Evolutionary conservation across 2,113 vertebrate genomes (phyloP), one percentile per base, ranked within the genome.

Genomic region (Enhydra lutris): DNA sequence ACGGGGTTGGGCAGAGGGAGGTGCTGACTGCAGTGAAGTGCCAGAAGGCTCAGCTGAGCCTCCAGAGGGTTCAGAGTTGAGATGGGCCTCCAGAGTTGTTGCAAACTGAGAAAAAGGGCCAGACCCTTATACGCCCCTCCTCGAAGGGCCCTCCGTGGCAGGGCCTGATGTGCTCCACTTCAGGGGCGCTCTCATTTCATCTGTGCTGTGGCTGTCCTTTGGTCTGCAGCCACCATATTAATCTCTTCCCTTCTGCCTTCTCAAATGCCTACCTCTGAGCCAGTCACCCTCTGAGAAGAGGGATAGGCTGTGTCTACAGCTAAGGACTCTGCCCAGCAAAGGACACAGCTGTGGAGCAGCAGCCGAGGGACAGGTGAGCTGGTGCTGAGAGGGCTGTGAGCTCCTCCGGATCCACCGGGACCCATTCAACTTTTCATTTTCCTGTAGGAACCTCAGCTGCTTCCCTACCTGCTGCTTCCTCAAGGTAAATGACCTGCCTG

Each of bases 361-460:
- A n/a, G 7, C 10, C 39, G 17, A 78, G 59, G 45, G 13, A 2
- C 7, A 7, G 3, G 4, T 6, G 2, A 39, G 42, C 34, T 45
- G 71, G 4, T 2, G 2, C 36, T 34, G 1, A 11, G 6, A 14
- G 23, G 79, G 0, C 31, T 29, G 4, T 31, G 23, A 65, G 65
- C 24, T 36, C 52, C 13, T 2, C 0, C 0, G 4, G 21, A 9
- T 21, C 18, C 23, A 4, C 20, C 21, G 0, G 15, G 14, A 4
- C 29, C 4, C 29, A 2, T 0, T 36, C 12, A 13, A 1, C 29
- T 5, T n/a, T 36, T 31, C 42, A 8, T n/a, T 89, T 82, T 55
- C 9, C 47, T 39, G 4, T 39, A n/a, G 39, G 78, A 85, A 13
- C 10, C 18, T 23, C 20, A 20, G 31, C 13, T 15, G 59, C 34